Percentiles rank a stretch among this genome's conserved stretches.
Evolutionary conservation across 1,140 invertebrate species (phyloP).

Genomic region (Tetragnatha versicolor): DNA sequence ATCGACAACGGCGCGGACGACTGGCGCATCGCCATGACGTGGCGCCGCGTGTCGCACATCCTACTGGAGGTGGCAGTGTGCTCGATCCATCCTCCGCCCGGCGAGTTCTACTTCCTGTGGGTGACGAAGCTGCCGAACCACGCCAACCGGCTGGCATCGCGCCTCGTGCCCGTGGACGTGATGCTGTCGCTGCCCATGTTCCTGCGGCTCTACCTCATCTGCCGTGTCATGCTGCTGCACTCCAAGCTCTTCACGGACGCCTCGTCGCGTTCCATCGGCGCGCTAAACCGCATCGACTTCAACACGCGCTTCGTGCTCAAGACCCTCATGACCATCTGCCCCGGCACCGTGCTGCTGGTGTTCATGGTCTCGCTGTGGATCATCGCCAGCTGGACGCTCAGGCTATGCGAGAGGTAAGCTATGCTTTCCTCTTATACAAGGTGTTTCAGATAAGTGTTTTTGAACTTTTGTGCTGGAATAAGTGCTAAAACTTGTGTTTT

Average conservation of each 20-base stretch:
- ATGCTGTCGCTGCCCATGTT: constrained; percentile 99
- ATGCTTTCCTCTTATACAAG: background rate
- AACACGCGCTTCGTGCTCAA: constrained; percentile 99
- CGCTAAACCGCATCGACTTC: constrained; percentile 99
- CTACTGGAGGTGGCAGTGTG: constrained; percentile 91
- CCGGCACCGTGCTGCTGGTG: constrained; percentile 95
- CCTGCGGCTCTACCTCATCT: constrained; percentile 97
- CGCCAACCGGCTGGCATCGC: constrained; percentile 69
- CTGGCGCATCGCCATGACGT: constrained; percentile 99
- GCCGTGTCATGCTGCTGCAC: constrained; percentile 98
- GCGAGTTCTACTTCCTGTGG: constrained; percentile 95
- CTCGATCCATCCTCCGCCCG: constrained; percentile 97
- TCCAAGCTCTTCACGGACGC: constrained; percentile 99
- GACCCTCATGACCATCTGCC: constrained; percentile 99
- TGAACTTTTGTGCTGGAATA: too few relatives aligned
- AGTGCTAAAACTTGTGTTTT: too few relatives aligned
- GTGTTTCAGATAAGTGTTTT: too few relatives aligned
- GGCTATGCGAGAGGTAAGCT: constrained; percentile 96
- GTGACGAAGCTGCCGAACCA: constrained; percentile 94
- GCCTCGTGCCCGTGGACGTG: constrained; percentile 90
- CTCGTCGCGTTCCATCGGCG: constrained; percentile 80
- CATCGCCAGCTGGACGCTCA: constrained; percentile 97
- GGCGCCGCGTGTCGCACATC: constrained; percentile 93
- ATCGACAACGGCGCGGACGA: constrained; percentile 99
- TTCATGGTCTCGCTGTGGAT: constrained; percentile 99